Evolutionary conservation across 2,797 vertebrate species (phyloP).

Genomic region (Vultur gryphus): DNA sequence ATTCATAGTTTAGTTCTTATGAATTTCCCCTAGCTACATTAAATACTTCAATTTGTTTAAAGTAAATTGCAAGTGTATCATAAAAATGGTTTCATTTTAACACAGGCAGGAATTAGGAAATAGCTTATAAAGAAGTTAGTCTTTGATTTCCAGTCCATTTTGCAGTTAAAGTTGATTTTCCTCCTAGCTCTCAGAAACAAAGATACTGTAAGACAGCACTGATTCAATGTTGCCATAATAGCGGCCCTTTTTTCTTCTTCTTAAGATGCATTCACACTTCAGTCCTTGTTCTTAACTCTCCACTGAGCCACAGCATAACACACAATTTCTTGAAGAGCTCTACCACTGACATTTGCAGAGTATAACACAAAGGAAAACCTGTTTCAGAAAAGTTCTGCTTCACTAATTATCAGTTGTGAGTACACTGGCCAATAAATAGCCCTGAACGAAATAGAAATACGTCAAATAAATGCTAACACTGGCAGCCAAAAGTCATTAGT

Average conservation of each 20-base stretch:
- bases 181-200: neutral
- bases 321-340: neutral
- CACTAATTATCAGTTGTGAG: neutral
- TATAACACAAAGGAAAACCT: neutral
- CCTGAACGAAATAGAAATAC: neutral
- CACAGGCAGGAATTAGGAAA: neutral
- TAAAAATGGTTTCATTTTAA: neutral
- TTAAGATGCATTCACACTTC: neutral
- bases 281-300: neutral
- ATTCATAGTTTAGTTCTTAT: neutral
- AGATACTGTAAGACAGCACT: neutral
- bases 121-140: neutral
- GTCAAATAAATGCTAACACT: conserved; percentile 19
- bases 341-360: neutral
- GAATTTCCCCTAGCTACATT: neutral
- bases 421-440: neutral
- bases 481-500: conserved; percentile 2
- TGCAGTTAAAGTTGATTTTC: neutral
- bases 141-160: neutral
- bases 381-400: neutral
- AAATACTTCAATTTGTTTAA: neutral
- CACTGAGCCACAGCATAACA: neutral
- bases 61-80: neutral
- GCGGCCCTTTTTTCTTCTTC: rapidly evolving
- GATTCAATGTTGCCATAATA: neutral